Conservation (phyloP, 2,113 vertebrate genomes). For the Ploceus nigricollis region DNA sequence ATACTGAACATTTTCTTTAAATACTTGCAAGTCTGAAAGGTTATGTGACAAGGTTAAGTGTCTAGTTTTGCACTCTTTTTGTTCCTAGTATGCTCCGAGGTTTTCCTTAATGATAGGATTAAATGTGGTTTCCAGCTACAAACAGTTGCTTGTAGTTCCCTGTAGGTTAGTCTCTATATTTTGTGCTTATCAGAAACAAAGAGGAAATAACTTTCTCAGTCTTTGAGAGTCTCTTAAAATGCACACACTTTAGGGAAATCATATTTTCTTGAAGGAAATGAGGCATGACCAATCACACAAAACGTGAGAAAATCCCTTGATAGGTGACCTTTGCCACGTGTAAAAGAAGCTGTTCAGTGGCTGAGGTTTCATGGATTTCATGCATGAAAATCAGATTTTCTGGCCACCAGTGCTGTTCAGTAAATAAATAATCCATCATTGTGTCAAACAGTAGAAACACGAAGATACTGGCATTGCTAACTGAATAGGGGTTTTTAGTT, state of each 20-base stretch:
- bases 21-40: slow-evolving; percentile 51
- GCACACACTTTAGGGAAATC: slow-evolving; percentile 74
- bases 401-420: slow-evolving; percentile 81
- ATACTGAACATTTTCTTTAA: slow-evolving; percentile 39
- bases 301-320: slow-evolving; percentile 83
- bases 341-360: slow-evolving; percentile 79
- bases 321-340: slow-evolving; percentile 83
- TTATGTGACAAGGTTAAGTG: slow-evolving; percentile 70
- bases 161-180: slow-evolving; percentile 63
- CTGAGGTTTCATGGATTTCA: slow-evolving; percentile 83
- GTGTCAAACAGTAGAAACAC: slow-evolving; percentile 79
- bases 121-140: slow-evolving; percentile 70
- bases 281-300: slow-evolving; percentile 87
- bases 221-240: slow-evolving; percentile 71
- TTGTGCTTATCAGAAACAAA: slow-evolving; percentile 71
- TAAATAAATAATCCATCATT: slow-evolving; percentile 92
- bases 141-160: slow-evolving; percentile 56
- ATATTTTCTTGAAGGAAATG: slow-evolving; percentile 84
- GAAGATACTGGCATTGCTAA: slow-evolving; percentile 62
- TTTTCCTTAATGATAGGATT: slow-evolving; percentile 72
- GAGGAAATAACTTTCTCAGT: slow-evolving; percentile 75
- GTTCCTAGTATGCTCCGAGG: slow-evolving; percentile 33
- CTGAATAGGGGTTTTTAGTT: slow-evolving; percentile 64
- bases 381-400: slow-evolving; percentile 88
- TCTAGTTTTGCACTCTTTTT: slow-evolving; percentile 59